Conservation (phyloP, 1,140 invertebrate genomes). For the Caerostris darwini region DNA sequence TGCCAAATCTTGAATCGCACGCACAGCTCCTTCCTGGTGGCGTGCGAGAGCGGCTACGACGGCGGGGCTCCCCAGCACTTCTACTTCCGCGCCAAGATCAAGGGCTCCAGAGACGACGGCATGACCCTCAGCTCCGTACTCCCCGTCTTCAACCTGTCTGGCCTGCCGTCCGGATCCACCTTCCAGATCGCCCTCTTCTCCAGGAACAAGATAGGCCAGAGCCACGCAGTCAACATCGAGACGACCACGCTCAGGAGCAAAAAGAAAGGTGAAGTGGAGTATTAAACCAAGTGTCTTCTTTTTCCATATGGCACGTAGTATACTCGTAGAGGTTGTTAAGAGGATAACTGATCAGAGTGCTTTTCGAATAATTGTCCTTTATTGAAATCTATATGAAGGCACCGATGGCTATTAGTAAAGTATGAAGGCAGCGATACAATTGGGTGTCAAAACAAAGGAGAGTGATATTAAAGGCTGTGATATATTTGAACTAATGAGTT, state of each 20-base stretch:
- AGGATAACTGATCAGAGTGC: no score
- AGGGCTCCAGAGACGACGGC: constrained; percentile 30
- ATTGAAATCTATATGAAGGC: no score
- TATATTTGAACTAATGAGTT: no score
- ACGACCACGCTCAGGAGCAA: constrained; percentile 37
- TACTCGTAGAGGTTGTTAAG: no score
- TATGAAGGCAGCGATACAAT: no score
- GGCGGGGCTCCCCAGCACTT: constrained; percentile 91
- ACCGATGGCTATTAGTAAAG: no score
- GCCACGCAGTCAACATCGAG: constrained; percentile 82
- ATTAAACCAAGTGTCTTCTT: no score
- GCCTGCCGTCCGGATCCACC: constrained; percentile 67
- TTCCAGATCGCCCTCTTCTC: constrained; percentile 85
- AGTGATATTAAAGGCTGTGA: no score
- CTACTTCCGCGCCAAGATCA: constrained; percentile 84
- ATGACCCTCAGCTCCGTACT: neutral
- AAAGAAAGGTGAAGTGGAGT: constrained; percentile 51
- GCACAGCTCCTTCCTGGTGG: constrained; percentile 85
- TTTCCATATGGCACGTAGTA: no score
- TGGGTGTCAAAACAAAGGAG: no score
- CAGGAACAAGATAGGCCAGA: constrained; percentile 87
- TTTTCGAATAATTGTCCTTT: no score
- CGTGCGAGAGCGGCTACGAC: constrained; percentile 89
- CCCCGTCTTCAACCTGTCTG: constrained; percentile 74
- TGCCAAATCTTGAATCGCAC: constrained; percentile 80